A percentile compares a stretch with the other conserved stretches of the same genome.
Conservation (phyloP, 2,797 vertebrate species). For the Pithecia hirsuta region DNA sequence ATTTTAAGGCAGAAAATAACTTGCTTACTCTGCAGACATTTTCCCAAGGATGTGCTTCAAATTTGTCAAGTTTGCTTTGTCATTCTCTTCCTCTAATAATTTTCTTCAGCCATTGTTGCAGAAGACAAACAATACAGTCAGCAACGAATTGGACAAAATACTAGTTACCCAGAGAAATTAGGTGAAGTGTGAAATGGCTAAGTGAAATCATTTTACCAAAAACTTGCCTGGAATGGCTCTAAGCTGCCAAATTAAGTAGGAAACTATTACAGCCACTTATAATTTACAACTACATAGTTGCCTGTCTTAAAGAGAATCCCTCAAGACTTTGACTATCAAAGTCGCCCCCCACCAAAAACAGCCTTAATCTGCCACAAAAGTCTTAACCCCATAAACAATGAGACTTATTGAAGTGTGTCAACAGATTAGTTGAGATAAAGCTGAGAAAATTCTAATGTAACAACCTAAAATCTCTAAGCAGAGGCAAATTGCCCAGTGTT, state of each 20-base stretch:
- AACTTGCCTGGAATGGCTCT: neutral
- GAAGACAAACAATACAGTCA: neutral
- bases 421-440: neutral
- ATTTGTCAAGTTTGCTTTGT: neutral
- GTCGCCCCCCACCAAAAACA: neutral
- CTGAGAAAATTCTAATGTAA: neutral
- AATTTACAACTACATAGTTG: neutral
- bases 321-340: neutral
- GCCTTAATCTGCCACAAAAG: neutral
- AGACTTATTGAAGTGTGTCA: neutral
- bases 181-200: neutral
- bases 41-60: neutral
- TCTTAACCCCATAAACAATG: neutral
- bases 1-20: constrained; percentile 33
- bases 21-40: constrained; percentile 46
- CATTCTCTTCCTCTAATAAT: neutral
- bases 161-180: neutral
- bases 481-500: neutral
- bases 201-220: constrained; percentile 11
- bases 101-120: neutral
- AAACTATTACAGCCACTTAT: neutral
- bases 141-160: neutral
- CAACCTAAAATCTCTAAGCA: neutral
- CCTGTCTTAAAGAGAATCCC: neutral
- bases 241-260: neutral